These are phyloP conservation scores for Odontomyia ornata DNA, from an alignment of 2,888 invertebrate species.

Conservation along the genomic window DNA sequence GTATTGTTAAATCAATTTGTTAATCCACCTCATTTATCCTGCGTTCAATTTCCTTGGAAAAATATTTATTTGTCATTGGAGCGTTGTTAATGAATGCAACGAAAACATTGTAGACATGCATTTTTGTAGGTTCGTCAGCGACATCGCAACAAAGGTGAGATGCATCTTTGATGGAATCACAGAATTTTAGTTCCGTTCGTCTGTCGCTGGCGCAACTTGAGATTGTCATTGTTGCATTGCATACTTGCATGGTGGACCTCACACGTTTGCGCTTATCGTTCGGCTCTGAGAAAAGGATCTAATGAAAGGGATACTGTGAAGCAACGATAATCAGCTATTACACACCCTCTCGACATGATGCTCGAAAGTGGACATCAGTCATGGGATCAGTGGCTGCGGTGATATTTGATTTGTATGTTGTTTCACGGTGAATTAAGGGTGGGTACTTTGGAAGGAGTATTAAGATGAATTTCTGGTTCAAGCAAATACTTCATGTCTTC, in stretches of 20 bases:
- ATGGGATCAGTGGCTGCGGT: conserved; percentile 6
- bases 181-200: background rate
- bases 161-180: conserved; percentile 1
- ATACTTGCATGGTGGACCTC: conserved; percentile 16
- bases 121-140: background rate
- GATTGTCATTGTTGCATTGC: background rate
- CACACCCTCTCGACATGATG: conserved; percentile 35
- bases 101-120: conserved; percentile 1
- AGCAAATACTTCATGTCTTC: too few species aligned
- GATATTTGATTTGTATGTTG: conserved; percentile 3
- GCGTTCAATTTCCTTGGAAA: conserved; percentile 20
- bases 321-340: conserved; percentile 33
- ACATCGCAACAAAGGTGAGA: conserved; percentile 1
- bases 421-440: background rate
- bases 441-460: background rate
- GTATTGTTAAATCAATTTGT: conserved; percentile 31
- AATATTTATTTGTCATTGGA: conserved; percentile 18
- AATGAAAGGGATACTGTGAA: conserved; percentile 8
- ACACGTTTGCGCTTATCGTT: conserved; percentile 21
- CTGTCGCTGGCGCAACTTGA: background rate
- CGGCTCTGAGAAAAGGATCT: conserved; percentile 18
- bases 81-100: conserved; percentile 21
- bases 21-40: conserved; percentile 29
- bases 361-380: conserved; percentile 14
- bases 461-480: too few species aligned